These are phyloP conservation scores for Drosophila melanosoma DNA, from an alignment of 2,888 invertebrate genomes.

Conservation along the genomic window DNA sequence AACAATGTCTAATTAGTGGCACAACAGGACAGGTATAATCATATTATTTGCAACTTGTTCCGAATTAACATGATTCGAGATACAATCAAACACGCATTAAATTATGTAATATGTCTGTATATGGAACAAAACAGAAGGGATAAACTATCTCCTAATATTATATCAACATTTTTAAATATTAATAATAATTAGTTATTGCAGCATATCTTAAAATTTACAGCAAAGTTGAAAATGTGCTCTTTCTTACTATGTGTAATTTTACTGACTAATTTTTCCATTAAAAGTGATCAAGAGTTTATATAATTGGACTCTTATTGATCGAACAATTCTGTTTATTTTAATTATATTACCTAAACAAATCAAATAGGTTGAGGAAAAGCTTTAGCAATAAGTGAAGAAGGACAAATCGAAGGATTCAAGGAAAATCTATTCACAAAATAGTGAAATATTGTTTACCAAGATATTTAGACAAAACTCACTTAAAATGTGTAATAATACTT, in stretches of 20 bases:
- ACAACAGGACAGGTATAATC: slow-evolving; percentile 23
- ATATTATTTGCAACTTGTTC: slow-evolving; percentile 34
- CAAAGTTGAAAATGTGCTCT: neutral
- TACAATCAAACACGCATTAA: slow-evolving; percentile 22
- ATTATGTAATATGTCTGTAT: neutral
- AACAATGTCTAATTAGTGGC: slow-evolving; percentile 19
- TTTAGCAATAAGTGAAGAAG: neutral
- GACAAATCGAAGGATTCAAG: neutral
- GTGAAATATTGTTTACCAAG: neutral
- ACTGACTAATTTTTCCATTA: neutral
- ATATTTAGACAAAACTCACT: neutral
- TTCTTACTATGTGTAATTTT: neutral
- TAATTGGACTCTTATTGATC: neutral
- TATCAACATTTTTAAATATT: neutral
- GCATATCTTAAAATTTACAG: neutral
- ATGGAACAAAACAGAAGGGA: neutral
- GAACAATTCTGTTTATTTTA: neutral
- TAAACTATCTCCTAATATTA: neutral
- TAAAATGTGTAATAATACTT: neutral
- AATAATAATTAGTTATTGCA: neutral
- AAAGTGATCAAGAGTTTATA: neutral
- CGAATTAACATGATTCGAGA: slow-evolving; percentile 35
- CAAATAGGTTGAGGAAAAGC: neutral
- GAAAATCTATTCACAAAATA: neutral
- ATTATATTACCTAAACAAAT: neutral